Conservation (phyloP, 2,888 invertebrate genomes). For the Philereme transversata region DNA sequence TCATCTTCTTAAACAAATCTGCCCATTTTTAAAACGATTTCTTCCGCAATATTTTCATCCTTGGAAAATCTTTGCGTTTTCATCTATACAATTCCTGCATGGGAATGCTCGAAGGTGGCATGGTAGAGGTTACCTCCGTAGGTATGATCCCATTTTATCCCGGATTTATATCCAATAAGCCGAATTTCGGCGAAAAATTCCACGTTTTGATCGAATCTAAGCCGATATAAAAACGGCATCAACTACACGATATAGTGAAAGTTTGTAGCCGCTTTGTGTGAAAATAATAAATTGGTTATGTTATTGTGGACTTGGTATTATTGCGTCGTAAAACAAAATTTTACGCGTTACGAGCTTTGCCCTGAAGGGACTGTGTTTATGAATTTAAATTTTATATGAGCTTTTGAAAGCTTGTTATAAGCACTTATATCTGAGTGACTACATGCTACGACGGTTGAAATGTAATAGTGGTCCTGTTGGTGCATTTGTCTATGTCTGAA, state of each 20-base stretch:
- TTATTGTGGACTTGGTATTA: constrained; percentile 51
- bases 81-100: constrained; percentile 26
- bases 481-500: too few relatives aligned
- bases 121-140: constrained; percentile 46
- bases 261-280: constrained; percentile 52
- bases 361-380: constrained; percentile 43
- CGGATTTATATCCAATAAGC: constrained; percentile 74
- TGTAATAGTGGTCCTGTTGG: too few relatives aligned
- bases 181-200: constrained; percentile 62
- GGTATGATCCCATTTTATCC: constrained; percentile 70
- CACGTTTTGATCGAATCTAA: constrained; percentile 60
- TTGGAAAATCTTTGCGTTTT: constrained; percentile 14
- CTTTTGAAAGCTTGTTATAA: constrained; percentile 42
- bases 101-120: constrained; percentile 23
- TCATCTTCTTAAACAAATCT: constrained; percentile 3
- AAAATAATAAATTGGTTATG: constrained; percentile 55
- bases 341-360: constrained; percentile 47
- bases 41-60: constrained; percentile 17
- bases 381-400: constrained; percentile 48
- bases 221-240: constrained; percentile 51
- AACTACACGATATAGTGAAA: constrained; percentile 47
- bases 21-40: constrained; percentile 15
- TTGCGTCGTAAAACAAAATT: constrained; percentile 53
- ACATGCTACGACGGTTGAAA: neutral
- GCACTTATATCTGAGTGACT: constrained; percentile 18